These are phyloP conservation scores for Pogonognathellus flavescens DNA, from an alignment of 1,140 invertebrate genomes.

Conservation along the genomic window DNA sequence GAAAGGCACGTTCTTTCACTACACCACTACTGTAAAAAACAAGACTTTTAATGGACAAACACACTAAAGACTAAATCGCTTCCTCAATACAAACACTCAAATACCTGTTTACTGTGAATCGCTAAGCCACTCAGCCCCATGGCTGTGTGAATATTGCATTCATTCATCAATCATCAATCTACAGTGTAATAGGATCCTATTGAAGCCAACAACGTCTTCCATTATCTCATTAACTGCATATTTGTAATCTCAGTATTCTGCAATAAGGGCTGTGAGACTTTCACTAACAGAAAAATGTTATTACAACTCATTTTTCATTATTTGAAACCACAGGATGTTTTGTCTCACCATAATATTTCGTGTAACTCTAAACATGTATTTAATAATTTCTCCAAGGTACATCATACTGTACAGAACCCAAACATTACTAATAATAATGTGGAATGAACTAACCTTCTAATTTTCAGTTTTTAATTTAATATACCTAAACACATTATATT, in stretches of 20 bases:
- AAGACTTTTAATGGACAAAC: slow-evolving; percentile 9
- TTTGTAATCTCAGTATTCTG: background rate
- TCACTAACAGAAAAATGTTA: slow-evolving; percentile 8
- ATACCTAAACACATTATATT: no score
- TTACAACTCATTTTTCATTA: slow-evolving; percentile 14
- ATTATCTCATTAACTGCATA: no score
- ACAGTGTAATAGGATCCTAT: background rate
- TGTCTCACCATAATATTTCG: background rate
- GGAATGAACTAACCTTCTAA: background rate
- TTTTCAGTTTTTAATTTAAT: no score
- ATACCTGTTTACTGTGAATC: slow-evolving; percentile 39
- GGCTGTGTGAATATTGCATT: background rate
- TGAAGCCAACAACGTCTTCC: background rate
- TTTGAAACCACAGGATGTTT: slow-evolving; percentile 33
- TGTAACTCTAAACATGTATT: background rate
- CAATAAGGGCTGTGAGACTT: background rate
- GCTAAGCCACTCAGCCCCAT: background rate
- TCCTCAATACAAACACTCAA: slow-evolving; percentile 2
- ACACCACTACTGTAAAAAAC: background rate
- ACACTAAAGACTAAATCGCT: slow-evolving; percentile 12
- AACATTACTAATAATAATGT: background rate
- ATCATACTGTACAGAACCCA: background rate
- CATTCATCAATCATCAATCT: slow-evolving; percentile 5
- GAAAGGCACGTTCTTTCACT: background rate
- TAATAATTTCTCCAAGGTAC: background rate